These are phyloP conservation scores for Falco berigora DNA, from an alignment of 2,797 vertebrate species.

Conservation along the genomic window DNA sequence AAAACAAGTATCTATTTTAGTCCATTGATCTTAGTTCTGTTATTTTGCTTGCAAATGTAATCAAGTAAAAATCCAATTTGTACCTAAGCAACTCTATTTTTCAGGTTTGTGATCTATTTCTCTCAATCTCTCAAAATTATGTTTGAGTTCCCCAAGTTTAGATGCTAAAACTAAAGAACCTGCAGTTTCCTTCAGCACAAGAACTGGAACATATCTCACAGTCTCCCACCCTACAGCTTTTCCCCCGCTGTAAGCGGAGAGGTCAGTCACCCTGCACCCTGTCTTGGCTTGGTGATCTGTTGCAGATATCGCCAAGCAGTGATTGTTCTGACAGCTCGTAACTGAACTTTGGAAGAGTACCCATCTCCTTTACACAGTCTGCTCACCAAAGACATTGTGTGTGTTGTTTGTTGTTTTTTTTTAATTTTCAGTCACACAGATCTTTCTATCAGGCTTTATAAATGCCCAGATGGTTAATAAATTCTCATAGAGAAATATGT, in stretches of 20 bases:
- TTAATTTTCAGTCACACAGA: neutral
- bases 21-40: neutral
- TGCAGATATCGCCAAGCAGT: neutral
- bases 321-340: neutral
- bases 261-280: neutral
- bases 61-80: neutral
- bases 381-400: neutral
- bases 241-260: neutral
- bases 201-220: neutral
- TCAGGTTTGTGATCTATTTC: neutral
- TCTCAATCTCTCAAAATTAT: neutral
- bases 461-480: neutral
- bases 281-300: neutral
- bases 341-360: neutral
- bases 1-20: neutral
- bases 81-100: neutral
- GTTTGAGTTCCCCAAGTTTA: neutral
- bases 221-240: neutral
- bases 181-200: neutral
- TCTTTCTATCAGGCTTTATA: neutral
- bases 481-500: neutral
- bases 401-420: neutral
- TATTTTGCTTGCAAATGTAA: constrained; percentile 12
- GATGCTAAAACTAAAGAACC: neutral
- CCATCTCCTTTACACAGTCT: neutral